A percentile compares a stretch with the other conserved stretches of the same genome.
phyloP scores from a whole-genome alignment of 2,113 vertebrate genomes.

The Platycercus adscitus region DNA sequence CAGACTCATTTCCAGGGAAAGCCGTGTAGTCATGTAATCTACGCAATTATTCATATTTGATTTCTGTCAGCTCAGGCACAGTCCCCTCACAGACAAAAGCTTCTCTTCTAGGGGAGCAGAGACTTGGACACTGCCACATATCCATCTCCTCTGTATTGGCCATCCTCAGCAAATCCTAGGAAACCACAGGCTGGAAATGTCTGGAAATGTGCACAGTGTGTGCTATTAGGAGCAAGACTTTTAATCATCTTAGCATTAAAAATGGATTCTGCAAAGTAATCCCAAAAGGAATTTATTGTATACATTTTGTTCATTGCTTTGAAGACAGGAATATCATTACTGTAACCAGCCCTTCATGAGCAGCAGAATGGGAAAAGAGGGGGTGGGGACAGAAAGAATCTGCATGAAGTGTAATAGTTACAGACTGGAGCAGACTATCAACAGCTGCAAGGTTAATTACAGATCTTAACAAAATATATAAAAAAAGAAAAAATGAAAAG shows the following conservation, averaged over 20 bases:
- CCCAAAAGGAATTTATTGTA: not conserved
- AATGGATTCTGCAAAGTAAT: slow-evolving; percentile 17
- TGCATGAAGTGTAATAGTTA: not conserved
- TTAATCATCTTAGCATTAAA: slow-evolving; percentile 30
- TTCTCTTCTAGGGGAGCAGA: not conserved
- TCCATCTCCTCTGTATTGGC: rapidly evolving
- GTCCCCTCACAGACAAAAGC: not conserved
- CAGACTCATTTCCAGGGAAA: not conserved
- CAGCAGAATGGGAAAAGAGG: not conserved
- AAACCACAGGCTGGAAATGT: not conserved
- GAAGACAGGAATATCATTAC: slow-evolving; percentile 15
- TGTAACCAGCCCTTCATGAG: not conserved
- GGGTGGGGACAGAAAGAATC: not conserved
- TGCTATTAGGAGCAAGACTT: not conserved
- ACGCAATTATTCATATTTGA: not conserved
- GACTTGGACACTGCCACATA: rapidly evolving
- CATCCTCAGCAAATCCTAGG: not conserved
- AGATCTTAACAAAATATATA: slow-evolving; percentile 50
- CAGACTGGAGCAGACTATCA: slow-evolving; percentile 32
- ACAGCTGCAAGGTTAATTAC: slow-evolving; percentile 76
- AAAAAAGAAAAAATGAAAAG: not conserved
- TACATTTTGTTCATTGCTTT: not conserved
- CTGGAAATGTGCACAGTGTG: not conserved
- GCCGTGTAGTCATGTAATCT: not conserved
- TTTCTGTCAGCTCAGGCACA: not conserved